Evolutionary conservation across 2,113 vertebrate genomes (phyloP).

Genomic region (Zosterops japonicus): DNA sequence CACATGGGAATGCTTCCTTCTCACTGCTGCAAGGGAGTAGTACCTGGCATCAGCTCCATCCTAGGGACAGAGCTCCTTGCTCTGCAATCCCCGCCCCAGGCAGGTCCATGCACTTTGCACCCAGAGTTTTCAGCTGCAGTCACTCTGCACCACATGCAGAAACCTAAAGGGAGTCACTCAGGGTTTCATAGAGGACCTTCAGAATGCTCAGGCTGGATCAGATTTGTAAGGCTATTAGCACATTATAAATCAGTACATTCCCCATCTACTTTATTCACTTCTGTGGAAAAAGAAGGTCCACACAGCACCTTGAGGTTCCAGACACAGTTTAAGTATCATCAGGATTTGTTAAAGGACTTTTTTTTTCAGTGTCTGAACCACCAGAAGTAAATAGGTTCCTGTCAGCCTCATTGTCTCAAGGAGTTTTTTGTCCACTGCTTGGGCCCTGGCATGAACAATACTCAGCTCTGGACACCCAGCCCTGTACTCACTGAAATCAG

Average conservation of each 20-base stretch:
- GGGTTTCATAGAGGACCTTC: background rate
- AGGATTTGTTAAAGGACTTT: background rate
- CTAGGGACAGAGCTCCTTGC: background rate
- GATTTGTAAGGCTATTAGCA: background rate
- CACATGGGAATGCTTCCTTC: background rate
- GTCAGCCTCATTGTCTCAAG: background rate
- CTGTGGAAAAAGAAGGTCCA: background rate
- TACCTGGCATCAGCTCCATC: background rate
- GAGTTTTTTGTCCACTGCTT: background rate
- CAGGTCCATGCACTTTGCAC: background rate
- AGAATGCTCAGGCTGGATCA: background rate
- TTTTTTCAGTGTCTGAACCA: background rate
- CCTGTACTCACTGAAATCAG: background rate
- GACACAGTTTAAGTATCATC: background rate
- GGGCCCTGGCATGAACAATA: background rate
- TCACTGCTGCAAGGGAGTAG: background rate
- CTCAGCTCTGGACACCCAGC: background rate
- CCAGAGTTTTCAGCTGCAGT: background rate
- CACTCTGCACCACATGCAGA: background rate
- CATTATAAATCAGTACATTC: background rate
- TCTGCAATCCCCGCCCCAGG: background rate
- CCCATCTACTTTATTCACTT: background rate
- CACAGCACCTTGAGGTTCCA: background rate
- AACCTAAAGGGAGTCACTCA: background rate
- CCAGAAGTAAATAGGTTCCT: background rate